Evolutionary conservation across 2,888 invertebrate species (phyloP), one percentile per base, ranked within the genome.

Genomic region (Drosophila suboccidentalis): DNA sequence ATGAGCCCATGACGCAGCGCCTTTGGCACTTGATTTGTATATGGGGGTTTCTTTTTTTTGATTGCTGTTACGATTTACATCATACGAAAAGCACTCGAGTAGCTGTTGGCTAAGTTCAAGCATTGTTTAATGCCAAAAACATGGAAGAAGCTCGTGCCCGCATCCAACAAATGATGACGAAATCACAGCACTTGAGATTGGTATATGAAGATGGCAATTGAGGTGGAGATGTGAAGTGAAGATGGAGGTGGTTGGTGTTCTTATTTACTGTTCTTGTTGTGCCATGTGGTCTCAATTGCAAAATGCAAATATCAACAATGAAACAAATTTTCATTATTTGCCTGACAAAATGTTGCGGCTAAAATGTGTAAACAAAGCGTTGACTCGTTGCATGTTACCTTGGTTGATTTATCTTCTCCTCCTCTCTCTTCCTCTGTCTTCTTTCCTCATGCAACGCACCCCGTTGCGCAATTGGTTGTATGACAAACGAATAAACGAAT

Each of bases 221-320:
- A 36, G 17, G 8, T 61, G 34, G 32, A 9, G 22, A 43, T 41
- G 15, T 29, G 44, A n/a, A 38, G 29, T 58, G 43, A 15, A 22
- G 26, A 8, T 41, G 41, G 9, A 38, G 49, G 9, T 60, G 54
- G 32, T 38, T 13, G 15, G 22, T 62, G 29, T 46, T 32, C 29
- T 29, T 29, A 29, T 29, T 8, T 29, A 8, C 36, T 55, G 29
- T 41, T 51, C 53, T 51, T 49, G 15, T 44, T 55, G 26, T 62
- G 80, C 65, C 62, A 58, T 58, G 64, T 73, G 64, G 50, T 72
- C 76, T 68, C 76, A 70, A 70, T 87, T 87, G 88, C 86, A 49
- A 82, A 82, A 83, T 82, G 83, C 88, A 83, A 83, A 83, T 82
- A 82, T 87, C 70, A 83, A 83, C 83, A 88, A 87, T 80, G 70